Conservation (phyloP, 53 echinoderm and acorn worm species). For the Mesocentrotus franciscanus region DNA sequence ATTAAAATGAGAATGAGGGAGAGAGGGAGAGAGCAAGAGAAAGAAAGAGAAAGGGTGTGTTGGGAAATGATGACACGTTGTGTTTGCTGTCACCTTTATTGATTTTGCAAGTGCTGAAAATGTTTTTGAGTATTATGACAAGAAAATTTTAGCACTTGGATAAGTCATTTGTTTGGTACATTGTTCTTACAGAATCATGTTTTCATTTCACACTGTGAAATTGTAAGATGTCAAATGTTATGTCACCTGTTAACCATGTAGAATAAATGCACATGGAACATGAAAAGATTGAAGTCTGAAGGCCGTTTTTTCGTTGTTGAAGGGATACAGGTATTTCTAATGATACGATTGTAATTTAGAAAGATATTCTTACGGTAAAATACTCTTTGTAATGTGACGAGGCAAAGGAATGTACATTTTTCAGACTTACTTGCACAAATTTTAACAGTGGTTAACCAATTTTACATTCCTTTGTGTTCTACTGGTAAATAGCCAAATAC, state of each 20-base stretch:
- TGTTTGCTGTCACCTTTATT: neutral
- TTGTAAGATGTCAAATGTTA: constrained; percentile 56
- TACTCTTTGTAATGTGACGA: neutral
- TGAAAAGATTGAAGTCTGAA: neutral
- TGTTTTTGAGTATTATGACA: neutral
- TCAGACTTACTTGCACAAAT: too few relatives aligned
- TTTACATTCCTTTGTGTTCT: too few relatives aligned
- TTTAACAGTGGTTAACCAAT: too few relatives aligned
- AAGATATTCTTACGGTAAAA: neutral
- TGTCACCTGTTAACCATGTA: constrained; percentile 64
- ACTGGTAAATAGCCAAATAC: too few relatives aligned
- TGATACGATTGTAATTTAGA: neutral
- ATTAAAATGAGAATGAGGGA: too few relatives aligned
- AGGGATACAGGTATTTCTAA: neutral
- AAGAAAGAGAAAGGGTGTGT: neutral
- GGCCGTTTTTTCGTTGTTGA: neutral
- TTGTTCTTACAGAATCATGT: constrained; percentile 47
- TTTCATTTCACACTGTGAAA: constrained; percentile 51
- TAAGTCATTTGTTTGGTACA: constrained; percentile 12
- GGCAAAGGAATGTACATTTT: neutral
- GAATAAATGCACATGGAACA: constrained; percentile 67
- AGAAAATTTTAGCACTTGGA: constrained; percentile 5
- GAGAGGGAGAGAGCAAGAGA: neutral
- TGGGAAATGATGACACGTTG: neutral
- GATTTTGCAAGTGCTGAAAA: neutral